phyloP scores from a whole-genome alignment of 2,113 vertebrate genomes.

The Eulemur rufifrons region DNA sequence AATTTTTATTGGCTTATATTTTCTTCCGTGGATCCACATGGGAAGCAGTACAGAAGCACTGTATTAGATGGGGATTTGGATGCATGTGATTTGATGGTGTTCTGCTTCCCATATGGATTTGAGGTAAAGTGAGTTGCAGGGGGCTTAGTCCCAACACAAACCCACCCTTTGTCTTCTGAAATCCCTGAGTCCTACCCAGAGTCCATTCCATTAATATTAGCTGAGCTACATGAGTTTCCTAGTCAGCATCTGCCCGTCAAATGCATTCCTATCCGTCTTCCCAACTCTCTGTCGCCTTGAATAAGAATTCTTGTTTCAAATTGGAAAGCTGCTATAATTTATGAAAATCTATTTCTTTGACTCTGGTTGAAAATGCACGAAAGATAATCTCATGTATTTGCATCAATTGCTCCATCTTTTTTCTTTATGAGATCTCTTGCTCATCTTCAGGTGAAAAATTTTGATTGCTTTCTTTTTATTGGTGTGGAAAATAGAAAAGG shows the following conservation, averaged over 20 bases:
- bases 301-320: slow-evolving; percentile 58
- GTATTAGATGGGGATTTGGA: background rate
- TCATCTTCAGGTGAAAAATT: slow-evolving; percentile 62
- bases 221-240: background rate
- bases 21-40: background rate
- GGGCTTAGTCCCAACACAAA: background rate
- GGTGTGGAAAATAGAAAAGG: slow-evolving; percentile 58
- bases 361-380: slow-evolving; percentile 20
- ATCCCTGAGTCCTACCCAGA: background rate
- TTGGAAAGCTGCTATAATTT: slow-evolving; percentile 40
- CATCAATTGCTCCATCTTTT: slow-evolving; percentile 18
- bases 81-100: background rate
- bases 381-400: slow-evolving; percentile 56
- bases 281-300: background rate
- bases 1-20: background rate
- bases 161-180: background rate
- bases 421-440: slow-evolving; percentile 40
- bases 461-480: slow-evolving; percentile 49
- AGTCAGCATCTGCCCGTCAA: background rate
- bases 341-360: slow-evolving; percentile 38
- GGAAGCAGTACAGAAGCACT: background rate
- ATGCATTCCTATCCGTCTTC: background rate
- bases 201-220: background rate
- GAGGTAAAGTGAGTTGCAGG: background rate
- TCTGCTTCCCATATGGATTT: background rate